Evolutionary conservation across 2,888 invertebrate genomes (phyloP), one percentile per base, ranked within the genome.

Genomic region (Hydroisotoma schaefferi): DNA sequence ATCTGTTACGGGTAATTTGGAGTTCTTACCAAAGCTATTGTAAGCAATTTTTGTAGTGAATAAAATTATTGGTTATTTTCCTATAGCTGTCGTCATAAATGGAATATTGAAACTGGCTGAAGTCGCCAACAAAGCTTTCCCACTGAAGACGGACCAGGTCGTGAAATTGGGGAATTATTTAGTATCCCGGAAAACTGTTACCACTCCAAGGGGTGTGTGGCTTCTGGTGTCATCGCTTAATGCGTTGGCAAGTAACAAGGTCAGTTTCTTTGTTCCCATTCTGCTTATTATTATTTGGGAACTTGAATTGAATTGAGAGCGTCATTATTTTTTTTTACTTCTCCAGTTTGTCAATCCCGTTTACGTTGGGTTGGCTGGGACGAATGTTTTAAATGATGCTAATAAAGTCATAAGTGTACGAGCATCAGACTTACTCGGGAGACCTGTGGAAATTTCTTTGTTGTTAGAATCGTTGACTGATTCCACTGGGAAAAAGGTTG

Each of bases 111-210:
- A 82, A 72, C 78, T 88, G 8, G 81, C 85, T 12, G 81, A 81
- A 53, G 77, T 80, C n/a, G 77, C 82, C 26, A 83, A 84, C 58
- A 85, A 84, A 73, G 80, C 85, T 22, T 82, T 85, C 38, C 87
- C 90, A 0, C 77, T 95, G 59, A 84, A 82, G 6, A 81, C 84
- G 71, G 86, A 85, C 26, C 94, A 94, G 79, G 63, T 69, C 10
- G 83, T 88, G 51, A 97, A 97, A 80, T 87, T 98, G 74, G 86
- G 88, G 0, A 88, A 88, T 75, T 98, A 97, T 80, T 83, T 97
- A 74, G 80, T 94, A 64, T 90, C 90, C 47, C 84, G 97, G 44
- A 87, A 88, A 70, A 90, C 92, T 47, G 94, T 95, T 2, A 92
- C 88, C 76, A 85, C 88, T 2, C 81, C 89, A 0, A 88, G 88